These are phyloP conservation scores for Diabrotica undecimpunctata DNA, from an alignment of 1,140 invertebrate species.

Conservation along the genomic window DNA sequence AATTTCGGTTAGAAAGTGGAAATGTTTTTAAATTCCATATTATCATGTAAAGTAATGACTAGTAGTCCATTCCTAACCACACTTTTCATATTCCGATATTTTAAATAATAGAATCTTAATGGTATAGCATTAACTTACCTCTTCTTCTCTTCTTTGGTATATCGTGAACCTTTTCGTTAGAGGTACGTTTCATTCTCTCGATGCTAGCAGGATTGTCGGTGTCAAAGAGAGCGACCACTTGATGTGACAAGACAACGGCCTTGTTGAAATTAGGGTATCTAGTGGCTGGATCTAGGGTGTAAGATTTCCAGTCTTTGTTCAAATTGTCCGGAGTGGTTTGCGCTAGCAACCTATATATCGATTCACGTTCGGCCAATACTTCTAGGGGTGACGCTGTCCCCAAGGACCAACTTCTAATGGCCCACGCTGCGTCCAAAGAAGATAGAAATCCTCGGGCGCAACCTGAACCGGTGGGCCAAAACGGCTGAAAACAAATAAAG, in stretches of 20 bases:
- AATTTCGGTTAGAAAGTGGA: too few relatives aligned
- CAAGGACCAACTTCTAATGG: slow-evolving; percentile 80
- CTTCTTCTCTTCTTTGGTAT: slow-evolving; percentile 61
- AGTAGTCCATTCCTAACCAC: too few relatives aligned
- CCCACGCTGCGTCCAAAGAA: slow-evolving; percentile 94
- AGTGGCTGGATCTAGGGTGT: slow-evolving; percentile 87
- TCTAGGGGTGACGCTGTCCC: slow-evolving; percentile 66
- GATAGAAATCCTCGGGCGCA: slow-evolving; percentile 96
- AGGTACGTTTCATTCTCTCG: slow-evolving; percentile 46
- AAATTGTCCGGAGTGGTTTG: slow-evolving; percentile 97
- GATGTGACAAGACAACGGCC: slow-evolving; percentile 54
- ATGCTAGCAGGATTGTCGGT: slow-evolving; percentile 56
- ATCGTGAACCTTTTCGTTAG: slow-evolving; percentile 44
- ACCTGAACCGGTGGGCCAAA: slow-evolving; percentile 97
- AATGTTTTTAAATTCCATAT: too few relatives aligned
- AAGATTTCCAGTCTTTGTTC: slow-evolving; percentile 80
- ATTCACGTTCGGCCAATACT: slow-evolving; percentile 91
- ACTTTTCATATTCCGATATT: too few relatives aligned
- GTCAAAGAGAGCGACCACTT: slow-evolving; percentile 58
- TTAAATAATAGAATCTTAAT: too few relatives aligned
- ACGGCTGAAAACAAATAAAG: slow-evolving; percentile 63
- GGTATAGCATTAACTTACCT: slow-evolving; percentile 47
- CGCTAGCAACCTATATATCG: slow-evolving; percentile 70
- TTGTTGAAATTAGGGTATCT: slow-evolving; percentile 67
- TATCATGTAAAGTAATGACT: too few relatives aligned